Conservation (phyloP, 2,888 invertebrate genomes). For the Leucoma salicis region DNA sequence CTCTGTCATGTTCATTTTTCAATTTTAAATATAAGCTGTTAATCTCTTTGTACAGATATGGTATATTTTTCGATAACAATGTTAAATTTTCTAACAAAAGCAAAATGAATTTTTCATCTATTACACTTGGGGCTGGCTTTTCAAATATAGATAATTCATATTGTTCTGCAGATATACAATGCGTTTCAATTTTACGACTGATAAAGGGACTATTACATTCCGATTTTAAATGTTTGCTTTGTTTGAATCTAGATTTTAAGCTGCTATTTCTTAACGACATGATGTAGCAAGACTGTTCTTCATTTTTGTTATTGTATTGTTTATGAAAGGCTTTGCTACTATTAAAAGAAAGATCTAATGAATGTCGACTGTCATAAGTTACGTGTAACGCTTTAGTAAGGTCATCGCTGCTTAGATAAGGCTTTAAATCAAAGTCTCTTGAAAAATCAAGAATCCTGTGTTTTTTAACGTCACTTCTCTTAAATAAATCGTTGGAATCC, state of each 20-base stretch:
- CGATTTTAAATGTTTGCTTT: conserved; percentile 35
- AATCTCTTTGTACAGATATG: conserved; percentile 57
- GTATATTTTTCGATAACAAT: conserved; percentile 52
- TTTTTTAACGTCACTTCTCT: conserved; percentile 6
- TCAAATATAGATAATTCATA: conserved; percentile 43
- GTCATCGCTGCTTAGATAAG: conserved; percentile 48
- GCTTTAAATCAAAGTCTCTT: conserved; percentile 40
- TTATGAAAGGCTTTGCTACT: conserved; percentile 35
- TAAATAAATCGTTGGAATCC: conserved; percentile 31
- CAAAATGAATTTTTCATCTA: conserved; percentile 64
- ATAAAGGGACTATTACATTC: conserved; percentile 24
- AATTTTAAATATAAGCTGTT: conserved; percentile 51
- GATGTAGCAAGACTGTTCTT: conserved; percentile 49
- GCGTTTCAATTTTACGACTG: conserved; percentile 7
- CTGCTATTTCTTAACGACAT: conserved; percentile 48
- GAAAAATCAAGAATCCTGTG: conserved; percentile 10
- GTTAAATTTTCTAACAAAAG: conserved; percentile 60
- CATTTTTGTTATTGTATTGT: conserved; percentile 33
- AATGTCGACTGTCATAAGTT: conserved; percentile 39
- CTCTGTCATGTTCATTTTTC: conserved; percentile 52
- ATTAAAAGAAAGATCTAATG: conserved; percentile 37
- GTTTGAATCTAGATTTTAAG: conserved; percentile 26
- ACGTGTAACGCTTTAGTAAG: conserved; percentile 43
- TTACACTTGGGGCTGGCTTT: conserved; percentile 44
- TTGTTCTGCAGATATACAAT: conserved; percentile 14